phyloP scores from a whole-genome alignment of 2,113 vertebrate genomes.

The Proteles cristata region DNA sequence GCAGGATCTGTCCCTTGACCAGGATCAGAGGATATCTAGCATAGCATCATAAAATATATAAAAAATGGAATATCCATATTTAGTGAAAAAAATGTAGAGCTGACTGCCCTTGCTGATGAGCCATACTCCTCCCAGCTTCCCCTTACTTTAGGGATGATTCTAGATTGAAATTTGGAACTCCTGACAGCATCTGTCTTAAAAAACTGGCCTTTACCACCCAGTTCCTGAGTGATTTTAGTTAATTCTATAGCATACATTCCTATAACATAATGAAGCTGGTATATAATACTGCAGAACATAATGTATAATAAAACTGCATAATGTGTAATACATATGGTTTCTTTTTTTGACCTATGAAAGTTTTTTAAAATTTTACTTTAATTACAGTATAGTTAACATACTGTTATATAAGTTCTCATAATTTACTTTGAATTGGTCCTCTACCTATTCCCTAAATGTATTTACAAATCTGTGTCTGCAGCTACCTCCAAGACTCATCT shows the following conservation, averaged over 20 bases:
- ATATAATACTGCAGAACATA: background rate
- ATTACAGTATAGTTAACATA: background rate
- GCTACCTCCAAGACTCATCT: background rate
- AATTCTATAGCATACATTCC: background rate
- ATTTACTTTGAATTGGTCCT: slow-evolving; percentile 4
- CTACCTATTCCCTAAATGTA: background rate
- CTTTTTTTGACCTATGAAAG: background rate
- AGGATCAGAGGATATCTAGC: background rate
- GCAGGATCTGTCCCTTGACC: background rate
- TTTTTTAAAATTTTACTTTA: background rate
- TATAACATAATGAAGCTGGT: background rate
- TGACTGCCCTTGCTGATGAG: background rate
- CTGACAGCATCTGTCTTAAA: background rate
- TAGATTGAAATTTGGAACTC: background rate
- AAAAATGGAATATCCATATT: background rate
- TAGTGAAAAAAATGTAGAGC: background rate
- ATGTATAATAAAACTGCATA: background rate
- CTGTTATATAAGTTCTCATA: background rate
- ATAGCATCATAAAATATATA: background rate
- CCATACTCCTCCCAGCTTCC: background rate
- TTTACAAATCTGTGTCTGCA: background rate
- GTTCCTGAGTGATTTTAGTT: slow-evolving; percentile 15
- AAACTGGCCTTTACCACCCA: background rate
- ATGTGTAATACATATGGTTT: background rate
- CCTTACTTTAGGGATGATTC: background rate